Base-by-base conservation (phyloP, 2,113 vertebrate genomes). In the Ceyx melanurus region DNA sequence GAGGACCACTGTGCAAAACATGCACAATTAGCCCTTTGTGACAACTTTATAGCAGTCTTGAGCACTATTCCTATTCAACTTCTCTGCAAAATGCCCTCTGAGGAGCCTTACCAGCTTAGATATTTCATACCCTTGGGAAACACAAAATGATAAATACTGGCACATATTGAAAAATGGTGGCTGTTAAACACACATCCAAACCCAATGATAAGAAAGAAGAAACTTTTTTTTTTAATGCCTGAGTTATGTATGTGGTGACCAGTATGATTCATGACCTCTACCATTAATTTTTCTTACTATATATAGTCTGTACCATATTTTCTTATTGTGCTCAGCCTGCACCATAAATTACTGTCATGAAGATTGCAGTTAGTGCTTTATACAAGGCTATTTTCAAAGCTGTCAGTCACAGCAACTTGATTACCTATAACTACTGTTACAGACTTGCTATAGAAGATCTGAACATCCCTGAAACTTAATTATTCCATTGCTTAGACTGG, bases 401-500 rank as follows among this genome's bases (percentile, higher is more conserved):
- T 82, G 16, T 37, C 31, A 77, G 6, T 13, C 28, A 8, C 11
- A 74, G 40, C 10, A 70, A 31, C 70, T 88, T 80, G 82, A 80
- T 66, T 62, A 67, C 33, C 31, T 60, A 2, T 51, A 48, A 45
- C 11, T 74, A 43, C 7, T 74, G 43, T 51, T 51, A 25, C 26
- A 58, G 16, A 50, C 17, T 66, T 80, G 87, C 85, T 56, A 25
- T 50, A 21, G 6, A 74, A 85, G 54, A 28, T 37, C 9, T 74
- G 76, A 65, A 42, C 68, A 80, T 8, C 20, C 17, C 29, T 43
- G 25, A 82, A 88, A 67, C 12, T 33, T 79, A 57, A 64, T 70
- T 82, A 9, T 64, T 56, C 56, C 70, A 0, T 37, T 0, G 0
- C 23, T 80, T 51, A 80, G 43, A 22, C 40, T 89, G 37, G 23